Evolutionary conservation across 2,113 vertebrate species (phyloP).

Genomic region (Gobiocypris rarus): DNA sequence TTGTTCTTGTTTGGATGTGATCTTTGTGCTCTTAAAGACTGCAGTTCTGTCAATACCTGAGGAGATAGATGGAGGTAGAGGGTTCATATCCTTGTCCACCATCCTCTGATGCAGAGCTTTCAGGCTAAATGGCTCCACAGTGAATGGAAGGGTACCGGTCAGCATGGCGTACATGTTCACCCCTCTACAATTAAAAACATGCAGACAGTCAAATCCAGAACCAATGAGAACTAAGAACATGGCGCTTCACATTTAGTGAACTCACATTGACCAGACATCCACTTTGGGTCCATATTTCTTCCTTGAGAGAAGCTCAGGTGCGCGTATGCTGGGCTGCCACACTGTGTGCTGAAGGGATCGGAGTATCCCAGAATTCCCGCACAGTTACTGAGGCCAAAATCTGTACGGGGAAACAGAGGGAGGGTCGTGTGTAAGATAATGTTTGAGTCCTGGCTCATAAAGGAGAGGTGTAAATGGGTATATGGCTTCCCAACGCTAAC

Average conservation of each 20-base stretch:
- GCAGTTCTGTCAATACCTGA: constrained; percentile 76
- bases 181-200: constrained; percentile 77
- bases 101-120: constrained; percentile 96
- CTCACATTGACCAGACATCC: constrained; percentile 99
- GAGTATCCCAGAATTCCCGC: constrained; percentile 95
- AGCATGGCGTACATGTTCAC: constrained; percentile 99
- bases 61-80: constrained; percentile 91
- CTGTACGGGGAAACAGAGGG: constrained; percentile 69
- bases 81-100: constrained; percentile 98
- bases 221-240: not conserved
- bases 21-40: not conserved
- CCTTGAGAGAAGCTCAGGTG: constrained; percentile 95
- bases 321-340: constrained; percentile 96
- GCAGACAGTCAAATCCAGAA: constrained; percentile 19
- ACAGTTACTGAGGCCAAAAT: constrained; percentile 98
- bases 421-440: not conserved
- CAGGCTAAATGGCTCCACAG: constrained; percentile 96
- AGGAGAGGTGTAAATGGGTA: not conserved
- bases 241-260: constrained; percentile 53
- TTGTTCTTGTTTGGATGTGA: not conserved
- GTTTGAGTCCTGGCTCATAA: not conserved
- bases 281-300: constrained; percentile 98
- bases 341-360: constrained; percentile 98
- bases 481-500: constrained; percentile 44
- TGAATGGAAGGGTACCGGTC: constrained; percentile 93